Base-by-base conservation (phyloP, 1,140 invertebrate genomes). In the Geopemphigus sp. region DNA sequence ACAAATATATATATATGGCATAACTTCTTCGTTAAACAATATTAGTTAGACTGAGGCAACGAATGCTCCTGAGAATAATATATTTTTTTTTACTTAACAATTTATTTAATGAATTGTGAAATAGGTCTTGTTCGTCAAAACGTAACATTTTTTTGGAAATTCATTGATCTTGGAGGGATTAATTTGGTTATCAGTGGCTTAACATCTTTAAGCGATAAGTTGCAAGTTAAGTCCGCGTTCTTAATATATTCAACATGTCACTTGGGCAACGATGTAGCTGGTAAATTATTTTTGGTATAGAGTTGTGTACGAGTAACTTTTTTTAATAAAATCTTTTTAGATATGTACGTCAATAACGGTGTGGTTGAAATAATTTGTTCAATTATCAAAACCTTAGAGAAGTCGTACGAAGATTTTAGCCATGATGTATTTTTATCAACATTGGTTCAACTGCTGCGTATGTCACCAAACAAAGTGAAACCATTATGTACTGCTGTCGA, bases 91-190 rank as follows among this genome's bases (percentile, higher is more conserved):
- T 39, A 8, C 8, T 3, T 39, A 4, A 39, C 8, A 39, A 39
- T 39, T 39, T 39, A 39, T 39, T 39, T 39, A 39, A 39, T 8
- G 8, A 39, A 39, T 39, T 4, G 3, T 39, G 8, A 39, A 39
- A 39, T 26, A 78, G 74, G 74, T n/a, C 15, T 61, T 63, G 24
- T 78, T n/a, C 74, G 74, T 47, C 6, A 78, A 8, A 61, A 53
- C 45, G 10, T 29, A n/a, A 1, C 0, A 2, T 29, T 14, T 1
- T 78, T 63, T 78, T 78, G 74, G 74, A 47, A 78, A 24, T 63
- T 78, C 24, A 78, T 78, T 63, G 57, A 26, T 5, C 5, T 19
- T 5, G 57, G 57, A 26, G 74, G 74, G 15, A 63, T 17, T 14
- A 50, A 78, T 50, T 47, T 78, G 39, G 61, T 78, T 50, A 11